A percentile compares a stretch with the other conserved stretches of the same genome.
Evolutionary conservation across 2,113 vertebrate genomes (phyloP).

Genomic region (Sminthopsis crassicaudata): DNA sequence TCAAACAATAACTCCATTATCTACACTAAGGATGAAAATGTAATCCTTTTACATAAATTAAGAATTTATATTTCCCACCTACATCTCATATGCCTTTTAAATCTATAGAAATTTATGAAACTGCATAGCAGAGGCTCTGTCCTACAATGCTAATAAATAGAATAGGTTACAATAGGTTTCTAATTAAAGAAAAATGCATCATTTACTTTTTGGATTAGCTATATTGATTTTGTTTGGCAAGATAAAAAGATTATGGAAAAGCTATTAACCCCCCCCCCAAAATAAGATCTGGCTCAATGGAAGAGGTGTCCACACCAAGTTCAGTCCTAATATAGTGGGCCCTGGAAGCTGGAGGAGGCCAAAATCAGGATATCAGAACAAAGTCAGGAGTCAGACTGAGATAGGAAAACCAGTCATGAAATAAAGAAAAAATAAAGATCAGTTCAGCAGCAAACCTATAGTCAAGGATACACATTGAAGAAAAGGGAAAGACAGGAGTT

Average conservation of each 20-base stretch:
- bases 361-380: neutral
- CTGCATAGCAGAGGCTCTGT: neutral
- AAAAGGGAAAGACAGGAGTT: neutral
- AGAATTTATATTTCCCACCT: neutral
- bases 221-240: neutral
- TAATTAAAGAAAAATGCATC: neutral
- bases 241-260: neutral
- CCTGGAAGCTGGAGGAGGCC: neutral
- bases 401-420: neutral
- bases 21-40: neutral
- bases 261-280: neutral
- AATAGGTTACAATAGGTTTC: neutral
- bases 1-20: neutral
- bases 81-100: neutral
- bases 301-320: neutral
- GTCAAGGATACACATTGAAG: neutral
- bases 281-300: neutral
- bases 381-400: neutral
- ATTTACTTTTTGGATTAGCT: neutral
- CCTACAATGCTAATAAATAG: neutral
- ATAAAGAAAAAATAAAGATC: neutral
- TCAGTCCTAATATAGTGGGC: neutral
- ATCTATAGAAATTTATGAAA: neutral
- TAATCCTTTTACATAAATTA: neutral
- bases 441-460: neutral